Evolutionary conservation across 2,113 vertebrate genomes (phyloP).

Genomic region (Bubo scandiacus): DNA sequence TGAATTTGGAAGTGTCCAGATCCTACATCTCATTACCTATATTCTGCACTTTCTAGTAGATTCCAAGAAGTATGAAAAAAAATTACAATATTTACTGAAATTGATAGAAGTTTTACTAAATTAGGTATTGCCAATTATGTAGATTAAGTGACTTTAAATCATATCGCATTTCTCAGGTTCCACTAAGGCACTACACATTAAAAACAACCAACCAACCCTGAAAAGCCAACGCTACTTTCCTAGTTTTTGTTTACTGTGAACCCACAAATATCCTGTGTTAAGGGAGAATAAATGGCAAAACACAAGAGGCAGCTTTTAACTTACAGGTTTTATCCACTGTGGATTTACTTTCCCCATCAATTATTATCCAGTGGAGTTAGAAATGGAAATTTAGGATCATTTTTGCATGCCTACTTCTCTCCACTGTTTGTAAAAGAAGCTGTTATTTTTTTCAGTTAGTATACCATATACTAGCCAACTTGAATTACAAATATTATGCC

Average conservation of each 20-base stretch:
- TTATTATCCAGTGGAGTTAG: neutral
- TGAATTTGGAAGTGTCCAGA: neutral
- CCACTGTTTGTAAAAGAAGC: neutral
- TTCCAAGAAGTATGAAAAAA: neutral
- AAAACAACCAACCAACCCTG: neutral
- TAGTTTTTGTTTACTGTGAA: neutral
- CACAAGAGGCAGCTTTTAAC: neutral
- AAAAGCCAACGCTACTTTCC: neutral
- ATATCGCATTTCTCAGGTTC: neutral
- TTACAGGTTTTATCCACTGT: neutral
- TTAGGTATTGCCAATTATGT: neutral
- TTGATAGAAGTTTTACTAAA: neutral
- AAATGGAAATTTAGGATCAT: neutral
- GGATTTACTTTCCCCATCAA: neutral
- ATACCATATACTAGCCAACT: neutral
- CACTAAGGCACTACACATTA: neutral
- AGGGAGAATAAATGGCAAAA: neutral
- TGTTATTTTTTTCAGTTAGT: neutral
- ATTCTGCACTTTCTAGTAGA: neutral
- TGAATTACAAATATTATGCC: neutral
- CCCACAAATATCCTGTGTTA: neutral
- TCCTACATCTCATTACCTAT: neutral
- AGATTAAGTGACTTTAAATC: neutral
- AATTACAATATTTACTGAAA: neutral
- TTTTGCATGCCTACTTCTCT: neutral